phyloP scores from a whole-genome alignment of 2,113 vertebrate species.

The Datnioides undecimradiatus region DNA sequence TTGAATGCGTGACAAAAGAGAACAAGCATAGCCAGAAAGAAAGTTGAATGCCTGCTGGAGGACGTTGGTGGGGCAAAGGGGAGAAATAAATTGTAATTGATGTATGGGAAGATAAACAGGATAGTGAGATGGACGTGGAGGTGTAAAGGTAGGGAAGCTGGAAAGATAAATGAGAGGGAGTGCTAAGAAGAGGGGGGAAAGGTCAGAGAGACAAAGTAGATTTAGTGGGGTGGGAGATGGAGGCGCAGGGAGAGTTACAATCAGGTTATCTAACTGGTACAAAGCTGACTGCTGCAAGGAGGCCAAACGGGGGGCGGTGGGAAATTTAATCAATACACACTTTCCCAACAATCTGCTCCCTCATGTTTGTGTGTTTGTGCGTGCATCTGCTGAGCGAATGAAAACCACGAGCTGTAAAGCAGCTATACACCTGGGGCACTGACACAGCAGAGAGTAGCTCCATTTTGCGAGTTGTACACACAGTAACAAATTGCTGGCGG shows the following conservation, averaged over 20 bases:
- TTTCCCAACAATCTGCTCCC: constrained; percentile 43
- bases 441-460: constrained; percentile 13
- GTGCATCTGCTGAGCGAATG: constrained; percentile 23
- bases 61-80: constrained; percentile 8
- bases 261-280: constrained; percentile 57
- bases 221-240: constrained; percentile 49
- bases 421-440: constrained; percentile 28
- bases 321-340: constrained; percentile 72
- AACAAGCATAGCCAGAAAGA: background rate
- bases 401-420: constrained; percentile 42
- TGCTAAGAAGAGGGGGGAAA: constrained; percentile 35
- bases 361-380: constrained; percentile 5
- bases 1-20: background rate
- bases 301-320: constrained; percentile 36
- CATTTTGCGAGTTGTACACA: constrained; percentile 24
- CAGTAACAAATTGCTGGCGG: constrained; percentile 25
- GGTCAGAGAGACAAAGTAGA: constrained; percentile 49
- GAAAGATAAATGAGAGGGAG: constrained; percentile 39
- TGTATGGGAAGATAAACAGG: constrained; percentile 32
- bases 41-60: too few species aligned
- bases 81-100: constrained; percentile 30
- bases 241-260: constrained; percentile 53
- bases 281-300: constrained; percentile 47
- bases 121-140: background rate
- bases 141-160: constrained; percentile 12